Evolutionary conservation across 2,113 vertebrate species (phyloP), one percentile per base, ranked within the genome.

Genomic region (Megaceryle torquata): DNA sequence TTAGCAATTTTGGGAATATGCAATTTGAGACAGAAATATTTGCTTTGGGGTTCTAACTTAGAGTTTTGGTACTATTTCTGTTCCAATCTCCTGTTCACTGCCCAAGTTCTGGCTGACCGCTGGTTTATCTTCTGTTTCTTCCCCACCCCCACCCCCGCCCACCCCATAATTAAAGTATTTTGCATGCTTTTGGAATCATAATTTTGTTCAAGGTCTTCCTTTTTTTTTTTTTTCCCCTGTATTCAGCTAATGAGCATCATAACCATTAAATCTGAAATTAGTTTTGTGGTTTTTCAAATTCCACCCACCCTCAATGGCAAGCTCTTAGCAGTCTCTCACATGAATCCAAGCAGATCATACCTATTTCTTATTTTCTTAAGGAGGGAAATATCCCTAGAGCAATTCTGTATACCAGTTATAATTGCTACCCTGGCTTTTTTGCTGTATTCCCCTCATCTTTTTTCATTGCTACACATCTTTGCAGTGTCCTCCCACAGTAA

Each of bases 21-120:
- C 6, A 80, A 33, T 94, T 79, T 85, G 44, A 92, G 87, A 88
- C 59, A 69, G 89, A 94, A 92, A 87, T 65, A 87, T 82, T 95
- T 82, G 63, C 64, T 89, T 41, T 87, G 46, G 77, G 31, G 63
- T 21, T 90, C 41, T 89, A 59, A 61, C 50, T 60, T 93, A 25
- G 0, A 50, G 44, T 82, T 92, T 74, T 95, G 70, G 44, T 59
- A 65, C 8, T 9, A 63, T 74, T 88, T 95, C n/a, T 87, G 9
- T 79, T 82, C 41, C 74, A 72, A 26, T 69, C 31, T 69, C 33
- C 29, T 41, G 76, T 76, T 91, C 70, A 85, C 14, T 59, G 37
- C 10, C 39, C 26, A 77, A n/a, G n/a, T 33, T 90, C 54, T 61
- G 75, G 35, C 24, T 61, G 43, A 68, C 44, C 1, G 0, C 16